A percentile compares a stretch with the other conserved stretches of the same genome.
Conservation (phyloP, 2,888 invertebrate genomes). For the Eupithecia dodoneata region DNA sequence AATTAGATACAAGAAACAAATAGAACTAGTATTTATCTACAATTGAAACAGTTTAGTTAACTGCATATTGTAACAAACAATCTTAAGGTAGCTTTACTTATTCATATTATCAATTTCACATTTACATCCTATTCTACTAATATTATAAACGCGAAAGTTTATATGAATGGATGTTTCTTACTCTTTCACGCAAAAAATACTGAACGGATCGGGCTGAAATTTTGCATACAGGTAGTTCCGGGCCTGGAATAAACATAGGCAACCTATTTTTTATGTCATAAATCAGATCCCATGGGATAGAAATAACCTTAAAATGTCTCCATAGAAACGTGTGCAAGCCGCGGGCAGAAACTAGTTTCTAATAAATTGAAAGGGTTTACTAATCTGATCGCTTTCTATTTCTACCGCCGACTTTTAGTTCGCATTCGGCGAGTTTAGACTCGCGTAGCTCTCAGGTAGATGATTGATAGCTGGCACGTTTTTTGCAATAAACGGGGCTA, state of each 20-base stretch:
- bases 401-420: not conserved
- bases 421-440: not conserved
- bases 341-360: too few relatives aligned
- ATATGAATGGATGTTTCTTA: too few relatives aligned
- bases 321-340: too few relatives aligned
- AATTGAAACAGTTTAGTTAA: not conserved
- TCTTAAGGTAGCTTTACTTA: not conserved
- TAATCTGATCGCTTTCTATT: not conserved
- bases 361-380: not conserved
- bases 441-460: not conserved
- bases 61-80: not conserved
- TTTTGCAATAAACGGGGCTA: slow-evolving; percentile 28
- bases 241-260: too few relatives aligned
- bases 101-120: not conserved
- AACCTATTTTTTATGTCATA: too few relatives aligned
- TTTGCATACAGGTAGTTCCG: too few relatives aligned
- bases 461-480: slow-evolving; percentile 36
- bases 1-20: not conserved
- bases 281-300: too few relatives aligned
- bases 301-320: too few relatives aligned
- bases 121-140: too few relatives aligned
- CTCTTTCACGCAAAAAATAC: too few relatives aligned
- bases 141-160: too few relatives aligned
- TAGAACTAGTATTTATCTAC: not conserved
- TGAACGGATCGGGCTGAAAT: too few relatives aligned